Conservation (phyloP, 2,113 vertebrate species). For the Dipodomys spectabilis region DNA sequence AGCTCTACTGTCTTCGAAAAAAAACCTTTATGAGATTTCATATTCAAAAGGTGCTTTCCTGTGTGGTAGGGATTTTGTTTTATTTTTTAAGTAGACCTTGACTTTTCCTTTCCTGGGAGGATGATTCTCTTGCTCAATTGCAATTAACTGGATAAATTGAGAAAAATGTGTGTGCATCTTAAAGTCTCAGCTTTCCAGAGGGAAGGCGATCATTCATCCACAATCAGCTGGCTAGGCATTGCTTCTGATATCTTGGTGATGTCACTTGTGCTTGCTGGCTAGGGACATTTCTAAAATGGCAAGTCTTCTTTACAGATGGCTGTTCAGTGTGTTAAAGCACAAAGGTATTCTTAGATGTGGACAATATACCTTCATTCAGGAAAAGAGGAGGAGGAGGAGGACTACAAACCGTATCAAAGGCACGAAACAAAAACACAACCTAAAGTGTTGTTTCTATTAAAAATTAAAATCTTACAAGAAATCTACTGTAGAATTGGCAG, state of each 20-base stretch:
- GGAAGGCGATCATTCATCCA: not conserved
- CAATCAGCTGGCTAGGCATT: not conserved
- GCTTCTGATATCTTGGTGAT: not conserved
- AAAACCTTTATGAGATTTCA: not conserved
- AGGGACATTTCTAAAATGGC: not conserved
- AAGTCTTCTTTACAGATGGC: not conserved
- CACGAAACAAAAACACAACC: not conserved
- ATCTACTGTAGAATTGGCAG: not conserved
- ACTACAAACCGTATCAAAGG: not conserved
- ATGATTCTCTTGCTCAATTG: not conserved
- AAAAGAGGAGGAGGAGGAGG: not conserved
- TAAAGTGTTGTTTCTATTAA: not conserved
- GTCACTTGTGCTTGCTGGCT: not conserved
- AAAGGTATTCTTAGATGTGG: not conserved
- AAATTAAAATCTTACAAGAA: conserved; percentile 29
- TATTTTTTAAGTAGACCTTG: no score
- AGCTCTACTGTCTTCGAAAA: not conserved
- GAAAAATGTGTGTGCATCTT: not conserved
- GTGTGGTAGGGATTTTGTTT: not conserved
- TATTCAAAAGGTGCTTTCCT: not conserved
- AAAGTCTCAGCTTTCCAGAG: not conserved
- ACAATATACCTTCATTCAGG: not conserved
- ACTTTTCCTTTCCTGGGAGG: not conserved
- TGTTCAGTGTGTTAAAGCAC: not conserved
- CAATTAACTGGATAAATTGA: not conserved